A percentile compares a stretch with the other conserved stretches of the same genome.
Evolutionary conservation across 2,113 vertebrate species (phyloP).

Genomic region (Ahaetulla prasina): DNA sequence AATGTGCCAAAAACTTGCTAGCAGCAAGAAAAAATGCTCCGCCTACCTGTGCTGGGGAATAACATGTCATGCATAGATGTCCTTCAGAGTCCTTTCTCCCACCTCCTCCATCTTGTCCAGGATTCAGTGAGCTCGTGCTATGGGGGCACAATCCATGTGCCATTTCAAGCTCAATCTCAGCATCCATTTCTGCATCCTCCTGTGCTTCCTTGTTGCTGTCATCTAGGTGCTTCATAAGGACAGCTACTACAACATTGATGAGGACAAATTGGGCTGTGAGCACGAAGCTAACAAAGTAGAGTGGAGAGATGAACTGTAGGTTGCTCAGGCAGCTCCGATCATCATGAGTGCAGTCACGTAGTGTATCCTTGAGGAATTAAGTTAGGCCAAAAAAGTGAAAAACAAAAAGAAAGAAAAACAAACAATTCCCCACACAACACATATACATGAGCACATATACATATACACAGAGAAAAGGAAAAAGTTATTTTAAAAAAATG

Average conservation of each 20-base stretch:
- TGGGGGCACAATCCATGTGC: conserved; percentile 77
- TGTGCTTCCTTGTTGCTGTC: conserved; percentile 99
- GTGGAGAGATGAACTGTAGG: conserved; percentile 89
- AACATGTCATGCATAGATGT: conserved; percentile 72
- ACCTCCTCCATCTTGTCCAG: conserved; percentile 58
- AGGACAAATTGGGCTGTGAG: conserved; percentile 99
- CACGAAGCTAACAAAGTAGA: conserved; percentile 99
- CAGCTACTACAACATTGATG: conserved; percentile 99
- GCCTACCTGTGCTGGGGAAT: conserved; percentile 91
- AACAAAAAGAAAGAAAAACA: conserved; percentile 11
- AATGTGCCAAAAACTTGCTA: conserved; percentile 36
- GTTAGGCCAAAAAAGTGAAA: conserved; percentile 19
- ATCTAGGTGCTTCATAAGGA: conserved; percentile 98
- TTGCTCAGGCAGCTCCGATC: conserved; percentile 95
- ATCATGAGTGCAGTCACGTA: conserved; percentile 90
- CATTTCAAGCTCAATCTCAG: conserved; percentile 94
- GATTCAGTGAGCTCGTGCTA: conserved; percentile 66
- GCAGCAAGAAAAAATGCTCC: conserved; percentile 23
- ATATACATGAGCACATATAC: neutral
- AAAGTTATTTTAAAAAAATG: conserved; percentile 40
- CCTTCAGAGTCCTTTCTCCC: conserved; percentile 57
- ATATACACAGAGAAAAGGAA: conserved; percentile 51
- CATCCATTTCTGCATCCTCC: conserved; percentile 98
- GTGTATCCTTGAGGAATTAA: conserved; percentile 80
- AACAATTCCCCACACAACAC: neutral